Base-by-base conservation (phyloP, 2,113 vertebrate species). In the Oenanthe oenanthe region DNA sequence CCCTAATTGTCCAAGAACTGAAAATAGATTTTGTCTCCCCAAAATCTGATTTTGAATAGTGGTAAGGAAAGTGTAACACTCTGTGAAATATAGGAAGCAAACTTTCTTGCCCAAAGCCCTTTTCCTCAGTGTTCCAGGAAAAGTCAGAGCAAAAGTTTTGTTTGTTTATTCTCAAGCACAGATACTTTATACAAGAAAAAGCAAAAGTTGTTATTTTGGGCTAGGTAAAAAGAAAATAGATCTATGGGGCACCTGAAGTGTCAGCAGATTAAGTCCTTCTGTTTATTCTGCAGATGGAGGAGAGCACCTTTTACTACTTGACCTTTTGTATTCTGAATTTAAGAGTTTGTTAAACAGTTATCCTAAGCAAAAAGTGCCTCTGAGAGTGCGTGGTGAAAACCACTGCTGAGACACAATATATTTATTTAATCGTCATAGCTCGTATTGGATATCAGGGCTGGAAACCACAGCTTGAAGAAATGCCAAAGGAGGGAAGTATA, bases 281-380 rank as follows among this genome's bases (percentile, higher is more conserved):
- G 74, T 89, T 95, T 94, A 89, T 93, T 88, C 63, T 91, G 28
- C 32, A 85, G 70, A 88, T 73, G 62, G 77, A 74, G 60, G 28
- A 85, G 50, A 61, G 76, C 18, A 82, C 36, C 87, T 91, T 91
- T 82, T 72, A 48, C 66, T 87, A 21, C 54, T 85, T 85, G 95
- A 94, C 94, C 87, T 95, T 94, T 86, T 66, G 56, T n/a, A 90
- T 93, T 88, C 60, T 66, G 42, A 74, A 92, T 90, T 65, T 92
- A 38, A 93, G 82, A 70, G 66, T 88, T 38, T 92, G 63, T 88
- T 92, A 90, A 95, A 94, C 54, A 89, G 32, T 54, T 54, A 66
- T 50, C 77, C 40, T 25, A 60, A 76, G 43, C 17, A 91, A 54
- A 93, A 92, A 85, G 51, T 67, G 38, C 17, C 42, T 91, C 78